Base-by-base conservation (phyloP, 2,113 vertebrate species). In the Dicrurus megarhynchus region DNA sequence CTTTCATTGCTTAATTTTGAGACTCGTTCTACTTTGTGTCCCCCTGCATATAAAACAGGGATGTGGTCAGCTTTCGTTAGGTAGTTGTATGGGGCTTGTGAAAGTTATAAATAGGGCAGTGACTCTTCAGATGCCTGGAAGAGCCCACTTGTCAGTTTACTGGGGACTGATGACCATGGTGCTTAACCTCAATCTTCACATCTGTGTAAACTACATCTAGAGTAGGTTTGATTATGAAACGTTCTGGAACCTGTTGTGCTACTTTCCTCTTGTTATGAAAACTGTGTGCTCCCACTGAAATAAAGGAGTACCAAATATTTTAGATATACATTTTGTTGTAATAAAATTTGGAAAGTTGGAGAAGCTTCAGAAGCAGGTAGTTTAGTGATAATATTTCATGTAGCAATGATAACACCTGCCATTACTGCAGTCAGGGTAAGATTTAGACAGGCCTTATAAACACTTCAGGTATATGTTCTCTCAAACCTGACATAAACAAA, bases 351-450 rank as follows among this genome's bases (percentile, higher is more conserved):
- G 26, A 20, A 76, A 76, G 46, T 33, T 82, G 39, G 49, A 82
- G 16, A 10, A 65, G 61, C 57, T 95, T 90, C 37, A 57, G 67
- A 80, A 87, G n/a, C 24, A 89, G 69, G 44, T 78, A 71, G 33
- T 39, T 64, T 75, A 87, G 61, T 70, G 67, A 55, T 71, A 73
- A 21, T 87, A 49, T 84, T 77, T 84, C 33, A 41, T 35, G 24
- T 84, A 75, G 39, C 42, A 80, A 83, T 18, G 46, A 46, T 71
- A 88, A 53, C 37, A 69, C 41, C 35, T 94, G 71, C 37, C 63
- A 41, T 83, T 77, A 47, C 41, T 65, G 37, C 83, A 90, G 63
- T 94, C 53, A 71, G 49, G 32, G n/a, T 80, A 73, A 69, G 55
- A 50, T 88, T 92, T 77, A 64, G 44, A 41, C 52, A 64, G 32